Evolutionary conservation across 2,888 invertebrate species (phyloP), one percentile per base, ranked within the genome.

Genomic region (Ceraclea dissimilis): DNA sequence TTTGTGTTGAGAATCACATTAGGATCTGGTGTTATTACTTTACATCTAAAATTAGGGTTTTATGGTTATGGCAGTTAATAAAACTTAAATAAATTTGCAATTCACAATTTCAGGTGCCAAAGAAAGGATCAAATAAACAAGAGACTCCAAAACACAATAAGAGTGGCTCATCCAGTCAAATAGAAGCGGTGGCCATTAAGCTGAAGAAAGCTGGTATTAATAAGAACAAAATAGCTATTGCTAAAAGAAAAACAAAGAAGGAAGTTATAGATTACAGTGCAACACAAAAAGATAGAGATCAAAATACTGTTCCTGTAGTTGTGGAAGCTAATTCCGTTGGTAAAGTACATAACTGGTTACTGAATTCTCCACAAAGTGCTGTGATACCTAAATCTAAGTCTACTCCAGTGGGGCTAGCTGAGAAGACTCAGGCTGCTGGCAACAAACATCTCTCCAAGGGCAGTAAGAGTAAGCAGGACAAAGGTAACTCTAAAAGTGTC

Each of bases 341-440:
- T 18, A 91, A 90, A 71, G 91, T 91, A n/a, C 87, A 90, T 65
- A 88, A 88, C 64, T 91, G 91, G 91, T 72, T 91, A 53, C 70
- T 90, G 52, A 88, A 87, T 60, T 88, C 88, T 1, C 87, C 86
- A 52, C 75, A 77, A 63, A 77, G 79, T 1, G 71, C 79, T 18
- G 74, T 71, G 51, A 78, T 90, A 66, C 86, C 88, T 8, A 91
- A 91, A 70, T 90, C 90, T 31, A 90, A 91, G 69, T 91, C 90
- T 1, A 90, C 90, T 1, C 90, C 91, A 0, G 83, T 86, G 2
- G 85, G 86, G 19, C 76, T 90, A 49, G 81, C 82, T 1, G 79
- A 81, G 63, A 71, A 78, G 61, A 65, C 70, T 17, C 78, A 79
- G 59, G 80, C 82, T 63, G 78, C 78, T 43, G 78, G 82, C 1